phyloP scores from a whole-genome alignment of 2,797 vertebrate species.

The Chaunax sp. region DNA sequence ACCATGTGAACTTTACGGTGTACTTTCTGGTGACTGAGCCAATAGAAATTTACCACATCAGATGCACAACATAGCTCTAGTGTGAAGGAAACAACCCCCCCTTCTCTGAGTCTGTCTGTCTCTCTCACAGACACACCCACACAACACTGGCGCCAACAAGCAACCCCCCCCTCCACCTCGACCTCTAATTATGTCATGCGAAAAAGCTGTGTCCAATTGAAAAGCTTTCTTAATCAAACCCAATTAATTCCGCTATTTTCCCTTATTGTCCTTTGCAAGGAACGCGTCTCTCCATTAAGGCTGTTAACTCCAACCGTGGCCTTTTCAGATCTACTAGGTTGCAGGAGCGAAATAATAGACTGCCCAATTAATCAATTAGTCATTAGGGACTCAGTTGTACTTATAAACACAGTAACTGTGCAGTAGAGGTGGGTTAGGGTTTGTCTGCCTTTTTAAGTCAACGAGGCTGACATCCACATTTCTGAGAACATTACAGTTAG shows the following conservation, averaged over 20 bases:
- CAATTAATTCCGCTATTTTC: constrained; percentile 92
- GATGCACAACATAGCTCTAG: constrained; percentile 64
- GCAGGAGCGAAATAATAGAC: constrained; percentile 83
- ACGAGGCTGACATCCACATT: constrained; percentile 14
- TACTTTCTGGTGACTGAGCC: constrained; percentile 68
- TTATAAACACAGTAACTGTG: constrained; percentile 76
- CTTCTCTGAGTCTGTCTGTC: constrained; percentile 18
- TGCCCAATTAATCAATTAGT: constrained; percentile 88
- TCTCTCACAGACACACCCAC: constrained; percentile 69
- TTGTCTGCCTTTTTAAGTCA: constrained; percentile 33
- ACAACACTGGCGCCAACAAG: constrained; percentile 85
- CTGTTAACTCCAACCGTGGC: constrained; percentile 82
- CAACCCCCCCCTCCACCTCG: constrained; percentile 73
- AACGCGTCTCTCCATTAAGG: constrained; percentile 82
- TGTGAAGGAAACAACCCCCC: constrained; percentile 54
- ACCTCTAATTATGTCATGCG: constrained; percentile 90
- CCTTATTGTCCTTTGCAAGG: constrained; percentile 84
- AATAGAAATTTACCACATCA: constrained; percentile 63
- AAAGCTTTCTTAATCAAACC: constrained; percentile 88
- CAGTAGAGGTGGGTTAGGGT: constrained; percentile 30
- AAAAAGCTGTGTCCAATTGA: constrained; percentile 87
- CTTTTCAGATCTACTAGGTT: constrained; percentile 73
- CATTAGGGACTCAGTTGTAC: constrained; percentile 82
- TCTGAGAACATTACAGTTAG: neutral
- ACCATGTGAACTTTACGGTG: constrained; percentile 53